These are phyloP conservation scores for Acleris emargana DNA, from an alignment of 2,888 invertebrate species.

Conservation along the genomic window DNA sequence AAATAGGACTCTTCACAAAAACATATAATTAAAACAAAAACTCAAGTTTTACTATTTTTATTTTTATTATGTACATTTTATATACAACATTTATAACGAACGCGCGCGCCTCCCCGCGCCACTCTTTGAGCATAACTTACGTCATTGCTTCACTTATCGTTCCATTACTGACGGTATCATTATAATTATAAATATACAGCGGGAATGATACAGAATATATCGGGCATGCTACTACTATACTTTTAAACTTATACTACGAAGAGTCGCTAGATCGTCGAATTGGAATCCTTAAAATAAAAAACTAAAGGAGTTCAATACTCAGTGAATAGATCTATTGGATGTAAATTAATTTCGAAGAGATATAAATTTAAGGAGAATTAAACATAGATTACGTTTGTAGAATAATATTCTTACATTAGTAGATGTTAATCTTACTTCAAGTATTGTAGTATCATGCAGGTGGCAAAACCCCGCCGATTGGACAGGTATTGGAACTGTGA, in stretches of 20 bases:
- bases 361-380: neutral
- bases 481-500: slow-evolving; percentile 60
- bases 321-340: too few species aligned
- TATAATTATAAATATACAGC: slow-evolving; percentile 71
- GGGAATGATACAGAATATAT: slow-evolving; percentile 71
- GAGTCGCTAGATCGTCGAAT: slow-evolving; percentile 22
- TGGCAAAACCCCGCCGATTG: slow-evolving; percentile 61
- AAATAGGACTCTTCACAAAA: too few species aligned
- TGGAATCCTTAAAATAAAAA: neutral
- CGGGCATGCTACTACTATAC: slow-evolving; percentile 63
- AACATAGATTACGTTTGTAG: neutral
- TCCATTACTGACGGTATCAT: slow-evolving; percentile 64
- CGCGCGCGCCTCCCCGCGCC: slow-evolving; percentile 58
- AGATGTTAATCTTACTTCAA: slow-evolving; percentile 32
- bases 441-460: slow-evolving; percentile 61
- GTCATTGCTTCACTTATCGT: slow-evolving; percentile 50
- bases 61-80: slow-evolving; percentile 79
- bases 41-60: slow-evolving; percentile 71
- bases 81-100: slow-evolving; percentile 74
- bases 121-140: slow-evolving; percentile 69
- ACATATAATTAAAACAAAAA: slow-evolving; percentile 35
- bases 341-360: too few species aligned
- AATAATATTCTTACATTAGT: neutral
- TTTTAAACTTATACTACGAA: slow-evolving; percentile 35
- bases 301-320: neutral